Conservation (phyloP, 2,888 invertebrate genomes). For the Hydrotaea cyrtoneurina region DNA sequence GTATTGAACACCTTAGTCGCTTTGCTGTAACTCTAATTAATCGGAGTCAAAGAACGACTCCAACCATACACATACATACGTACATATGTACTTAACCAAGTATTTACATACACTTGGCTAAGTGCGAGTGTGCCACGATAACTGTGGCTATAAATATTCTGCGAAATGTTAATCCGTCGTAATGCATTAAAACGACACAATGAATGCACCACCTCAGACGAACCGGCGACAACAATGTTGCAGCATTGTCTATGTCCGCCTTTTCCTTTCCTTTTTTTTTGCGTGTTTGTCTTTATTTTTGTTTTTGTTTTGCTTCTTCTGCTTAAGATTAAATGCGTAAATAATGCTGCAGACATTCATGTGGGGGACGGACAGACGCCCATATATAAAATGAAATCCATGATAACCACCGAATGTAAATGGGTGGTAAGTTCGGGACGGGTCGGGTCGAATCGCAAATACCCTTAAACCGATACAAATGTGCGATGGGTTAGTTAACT, state of each 20-base stretch:
- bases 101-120: background rate
- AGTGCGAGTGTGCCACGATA: background rate
- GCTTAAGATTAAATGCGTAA: slow-evolving; percentile 4
- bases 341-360: background rate
- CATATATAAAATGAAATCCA: background rate
- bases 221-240: slow-evolving; percentile 51
- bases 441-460: too few species aligned
- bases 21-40: background rate
- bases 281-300: background rate
- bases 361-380: background rate
- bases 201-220: slow-evolving; percentile 37
- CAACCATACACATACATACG: background rate
- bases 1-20: background rate
- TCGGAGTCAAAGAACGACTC: background rate
- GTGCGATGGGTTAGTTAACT: too few species aligned
- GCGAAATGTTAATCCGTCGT: slow-evolving; percentile 5
- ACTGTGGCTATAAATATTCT: background rate
- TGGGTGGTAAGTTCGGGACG: too few species aligned
- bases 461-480: too few species aligned
- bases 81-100: background rate
- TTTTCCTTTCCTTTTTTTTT: background rate
- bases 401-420: too few species aligned
- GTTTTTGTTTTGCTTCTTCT: too few species aligned
- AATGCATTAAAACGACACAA: slow-evolving; percentile 28
- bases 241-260: slow-evolving; percentile 3